Base-by-base conservation (phyloP, 2,888 invertebrate genomes). In the Zhuqinia jingwanae region DNA sequence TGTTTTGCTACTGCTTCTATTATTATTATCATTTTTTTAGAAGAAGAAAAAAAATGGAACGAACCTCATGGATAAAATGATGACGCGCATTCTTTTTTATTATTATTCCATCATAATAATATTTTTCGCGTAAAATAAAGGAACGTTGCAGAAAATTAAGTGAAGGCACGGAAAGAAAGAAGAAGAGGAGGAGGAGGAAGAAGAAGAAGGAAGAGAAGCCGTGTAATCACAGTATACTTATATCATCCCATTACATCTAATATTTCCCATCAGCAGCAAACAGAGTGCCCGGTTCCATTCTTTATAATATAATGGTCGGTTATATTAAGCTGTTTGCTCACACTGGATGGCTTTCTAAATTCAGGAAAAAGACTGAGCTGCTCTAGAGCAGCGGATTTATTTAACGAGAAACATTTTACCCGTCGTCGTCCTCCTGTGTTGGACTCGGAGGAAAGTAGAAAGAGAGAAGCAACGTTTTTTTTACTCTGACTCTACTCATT, bases 261-360 rank as follows among this genome's bases (percentile, higher is more conserved):
- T 45, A 68, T 68, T 68, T 68, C 68, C 68, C 45, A 20, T 58
- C 22, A 58, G 58, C 5, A 10, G 22, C 22, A 20, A 58, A 25
- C 25, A 20, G 58, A 65, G n/a, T 65, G 36, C 22, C 63, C 30
- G 30, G 63, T 27, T 68, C 45, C 50, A 15, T 50, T 50, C 15
- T 13, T 45, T 73, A 27, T 53, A n/a, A 6, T n/a, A 25, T 73
- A 73, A 65, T 81, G 42, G 53, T 53, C 60, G 11, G 50, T 47
- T 56, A 80, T 80, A 80, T 81, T 73, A 81, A 81, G 81, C 81
- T 81, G 81, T 73, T 83, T 76, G 63, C 42, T 76, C 22, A 15
- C 50, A 56, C 17, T 17, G 53, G 17, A 5, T 47, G 27, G 13
- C 56, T 47, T 6, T 36, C 3, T 8, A 36, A 6, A 13, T 22